Conservation (phyloP, 2,888 invertebrate genomes). For the Oscheius myriophilus region DNA sequence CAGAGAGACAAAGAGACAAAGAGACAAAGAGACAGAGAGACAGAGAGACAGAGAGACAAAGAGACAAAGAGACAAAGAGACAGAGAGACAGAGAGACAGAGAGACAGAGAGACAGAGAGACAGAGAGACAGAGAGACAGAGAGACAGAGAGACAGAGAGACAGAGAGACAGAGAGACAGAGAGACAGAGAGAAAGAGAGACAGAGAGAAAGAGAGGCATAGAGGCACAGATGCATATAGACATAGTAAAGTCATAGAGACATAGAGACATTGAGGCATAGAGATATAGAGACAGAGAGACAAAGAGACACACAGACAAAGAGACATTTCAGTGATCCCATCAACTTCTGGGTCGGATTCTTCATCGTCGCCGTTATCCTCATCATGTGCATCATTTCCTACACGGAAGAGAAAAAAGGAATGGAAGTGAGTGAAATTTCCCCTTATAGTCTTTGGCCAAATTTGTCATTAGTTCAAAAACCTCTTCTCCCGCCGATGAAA, state of each 20-base stretch:
- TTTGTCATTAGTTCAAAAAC: too few species aligned
- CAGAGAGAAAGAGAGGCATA: background rate
- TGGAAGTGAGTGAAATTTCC: constrained; percentile 25
- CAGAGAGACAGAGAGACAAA: background rate
- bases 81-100: background rate
- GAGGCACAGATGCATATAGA: background rate
- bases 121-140: background rate
- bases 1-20: background rate
- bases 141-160: background rate
- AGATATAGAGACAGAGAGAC: background rate
- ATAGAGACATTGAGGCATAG: background rate
- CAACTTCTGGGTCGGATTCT: constrained; percentile 60
- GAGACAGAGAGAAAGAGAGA: background rate
- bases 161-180: background rate
- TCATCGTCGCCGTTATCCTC: constrained; percentile 60
- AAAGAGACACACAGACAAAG: background rate
- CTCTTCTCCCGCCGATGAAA: too few species aligned
- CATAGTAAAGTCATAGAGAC: background rate
- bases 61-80: background rate
- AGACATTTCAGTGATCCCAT: constrained; percentile 26
- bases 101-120: background rate
- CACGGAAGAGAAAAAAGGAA: constrained; percentile 60
- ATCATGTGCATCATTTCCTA: constrained; percentile 61
- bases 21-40: background rate
- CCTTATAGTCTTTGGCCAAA: too few species aligned